Percentiles rank a stretch among this genome's conserved stretches.
Evolutionary conservation across 2,888 invertebrate genomes (phyloP).

Genomic region (Agrilus mali): DNA sequence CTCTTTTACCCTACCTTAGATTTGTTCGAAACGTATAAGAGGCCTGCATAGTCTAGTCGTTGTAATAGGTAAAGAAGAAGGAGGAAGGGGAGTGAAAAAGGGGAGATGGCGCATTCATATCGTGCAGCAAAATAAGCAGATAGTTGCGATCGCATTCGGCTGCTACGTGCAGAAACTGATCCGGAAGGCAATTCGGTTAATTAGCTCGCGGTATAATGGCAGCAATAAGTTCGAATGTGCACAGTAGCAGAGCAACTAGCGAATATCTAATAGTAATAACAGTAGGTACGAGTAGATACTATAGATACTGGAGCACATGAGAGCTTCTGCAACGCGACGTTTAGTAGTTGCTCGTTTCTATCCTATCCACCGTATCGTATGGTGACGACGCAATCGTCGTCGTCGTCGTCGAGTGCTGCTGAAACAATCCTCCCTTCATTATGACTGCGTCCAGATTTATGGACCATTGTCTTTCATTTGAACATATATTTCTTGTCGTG

Average conservation of each 20-base stretch:
- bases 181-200: slow-evolving; percentile 24
- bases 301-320: background rate
- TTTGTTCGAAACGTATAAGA: too few species aligned
- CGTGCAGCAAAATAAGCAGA: too few species aligned
- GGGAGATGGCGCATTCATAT: too few species aligned
- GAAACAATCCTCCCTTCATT: slow-evolving; percentile 13
- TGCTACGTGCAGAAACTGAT: slow-evolving; percentile 10
- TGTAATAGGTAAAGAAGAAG: too few species aligned
- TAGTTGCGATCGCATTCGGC: too few species aligned
- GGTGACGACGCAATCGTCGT: background rate
- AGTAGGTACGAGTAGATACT: too few species aligned
- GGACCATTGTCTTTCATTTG: slow-evolving; percentile 38
- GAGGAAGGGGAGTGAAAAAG: too few species aligned
- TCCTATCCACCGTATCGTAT: too few species aligned
- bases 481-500: slow-evolving; percentile 32
- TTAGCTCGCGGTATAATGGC: slow-evolving; percentile 22
- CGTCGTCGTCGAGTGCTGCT: background rate
- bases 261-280: background rate
- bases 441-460: slow-evolving; percentile 31
- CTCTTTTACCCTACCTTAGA: too few species aligned
- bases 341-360: too few species aligned
- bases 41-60: too few species aligned
- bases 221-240: slow-evolving; percentile 23
- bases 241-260: slow-evolving; percentile 12
- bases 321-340: background rate